Conservation (phyloP, 2,888 invertebrate genomes). For the Nephrocerus scutellatus region DNA sequence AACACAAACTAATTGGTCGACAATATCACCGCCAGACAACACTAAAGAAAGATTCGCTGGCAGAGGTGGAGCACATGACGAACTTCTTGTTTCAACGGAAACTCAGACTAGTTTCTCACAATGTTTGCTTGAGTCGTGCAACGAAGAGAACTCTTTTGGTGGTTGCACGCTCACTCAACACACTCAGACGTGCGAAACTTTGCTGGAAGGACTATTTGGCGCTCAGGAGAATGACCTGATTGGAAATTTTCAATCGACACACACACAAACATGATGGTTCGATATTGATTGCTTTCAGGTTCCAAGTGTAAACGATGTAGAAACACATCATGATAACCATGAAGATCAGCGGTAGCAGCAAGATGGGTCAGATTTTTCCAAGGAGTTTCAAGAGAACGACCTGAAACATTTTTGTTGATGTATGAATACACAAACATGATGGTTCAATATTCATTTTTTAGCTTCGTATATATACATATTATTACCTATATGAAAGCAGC, state of each 20-base stretch:
- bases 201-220: slow-evolving; percentile 38
- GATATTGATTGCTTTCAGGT: slow-evolving; percentile 32
- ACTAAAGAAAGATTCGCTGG: slow-evolving; percentile 9
- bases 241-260: slow-evolving; percentile 38
- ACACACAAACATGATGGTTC: slow-evolving; percentile 44
- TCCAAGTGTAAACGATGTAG: too few species aligned
- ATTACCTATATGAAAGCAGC: too few species aligned
- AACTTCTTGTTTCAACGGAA: slow-evolving; percentile 54
- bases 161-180: slow-evolving; percentile 37
- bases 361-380: too few species aligned
- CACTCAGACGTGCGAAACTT: slow-evolving; percentile 42
- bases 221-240: slow-evolving; percentile 36
- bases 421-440: slow-evolving; percentile 43
- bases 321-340: too few species aligned
- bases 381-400: slow-evolving; percentile 36
- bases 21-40: background rate
- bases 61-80: slow-evolving; percentile 44
- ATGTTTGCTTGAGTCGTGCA: slow-evolving; percentile 30
- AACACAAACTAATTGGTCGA: slow-evolving; percentile 57
- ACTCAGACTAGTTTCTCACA: slow-evolving; percentile 51
- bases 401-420: slow-evolving; percentile 38
- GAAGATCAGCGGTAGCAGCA: too few species aligned
- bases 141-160: slow-evolving; percentile 14
- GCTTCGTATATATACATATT: too few species aligned
- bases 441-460: slow-evolving; percentile 36